Evolutionary conservation across 2,113 vertebrate species (phyloP), one percentile per base, ranked within the genome.

Genomic region (Mustela lutreola): DNA sequence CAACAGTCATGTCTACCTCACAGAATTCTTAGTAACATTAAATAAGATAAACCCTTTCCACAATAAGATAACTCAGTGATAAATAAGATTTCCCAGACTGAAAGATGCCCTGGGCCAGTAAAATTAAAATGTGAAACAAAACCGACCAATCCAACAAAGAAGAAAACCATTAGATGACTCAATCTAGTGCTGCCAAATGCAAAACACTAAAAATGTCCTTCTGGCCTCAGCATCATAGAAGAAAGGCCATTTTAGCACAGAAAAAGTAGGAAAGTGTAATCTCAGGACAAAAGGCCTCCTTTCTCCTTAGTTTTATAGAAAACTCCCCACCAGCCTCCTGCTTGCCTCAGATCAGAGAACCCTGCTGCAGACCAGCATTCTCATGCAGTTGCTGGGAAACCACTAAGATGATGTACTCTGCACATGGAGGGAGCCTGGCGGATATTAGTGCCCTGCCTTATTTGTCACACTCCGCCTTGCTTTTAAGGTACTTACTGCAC

Each of bases 91-190:
- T 67, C 15, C 75, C 56, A 87, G 26, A 60, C 39, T 80, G n/a
- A 80, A 9, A 26, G 70, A 84, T 67, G 58, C 42, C 4, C 65
- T 48, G 33, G 62, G 28, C 53, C 42, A 80, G 63, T 60, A 39
- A 94, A 80, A 53, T 24, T 3, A 91, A 85, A 86, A 92, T 50
- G 42, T 7, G 48, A 95, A 90, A 76, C 16, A 62, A 65, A 93
- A 56, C 45, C 42, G 53, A 83, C 7, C 48, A 67, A 73, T 0
- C 45, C 76, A 92, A 39, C 48, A 45, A 56, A 56, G 75, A 31
- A 48, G 45, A 76, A 67, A 81, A 62, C 48, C 7, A 93, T 39
- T 24, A 87, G 31, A 10, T 26, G 48, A 90, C 42, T 73, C 65
- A 50, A 33, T 60, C 56, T 85, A 89, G n/a, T 11, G 9, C 19